A percentile compares a stretch with the other conserved stretches of the same genome.
Evolutionary conservation across 2,797 vertebrate genomes (phyloP).

Genomic region (Melanotaenia nigrans): DNA sequence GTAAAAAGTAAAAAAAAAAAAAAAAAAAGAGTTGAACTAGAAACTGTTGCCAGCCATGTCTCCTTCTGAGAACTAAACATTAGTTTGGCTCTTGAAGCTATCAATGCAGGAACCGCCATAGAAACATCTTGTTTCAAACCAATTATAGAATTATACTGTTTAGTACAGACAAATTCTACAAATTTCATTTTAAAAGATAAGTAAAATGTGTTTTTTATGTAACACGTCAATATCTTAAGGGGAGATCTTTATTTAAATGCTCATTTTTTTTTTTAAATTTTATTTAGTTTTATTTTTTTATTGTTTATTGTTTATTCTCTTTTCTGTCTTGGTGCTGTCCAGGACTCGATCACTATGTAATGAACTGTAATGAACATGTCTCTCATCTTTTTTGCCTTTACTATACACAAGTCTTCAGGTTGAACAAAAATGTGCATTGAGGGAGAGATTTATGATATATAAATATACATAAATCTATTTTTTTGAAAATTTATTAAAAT

Average conservation of each 20-base stretch:
- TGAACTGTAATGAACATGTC: conserved; percentile 79
- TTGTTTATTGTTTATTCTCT: conserved; percentile 78
- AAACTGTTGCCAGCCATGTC: conserved; percentile 87
- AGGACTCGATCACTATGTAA: conserved; percentile 88
- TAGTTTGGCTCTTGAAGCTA: conserved; percentile 83
- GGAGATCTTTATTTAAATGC: conserved; percentile 91
- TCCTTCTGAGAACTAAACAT: conserved; percentile 85
- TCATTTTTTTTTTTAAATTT: conserved; percentile 43
- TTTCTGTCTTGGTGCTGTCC: conserved; percentile 89
- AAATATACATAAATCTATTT: too few relatives aligned
- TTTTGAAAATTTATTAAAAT: too few relatives aligned
- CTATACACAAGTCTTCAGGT: conserved; percentile 97
- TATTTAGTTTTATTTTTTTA: conserved; percentile 24
- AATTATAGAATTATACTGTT: conserved; percentile 88
- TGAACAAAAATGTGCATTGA: conserved; percentile 90
- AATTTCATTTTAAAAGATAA: conserved; percentile 85
- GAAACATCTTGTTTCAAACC: conserved; percentile 88
- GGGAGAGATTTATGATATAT: conserved; percentile 94
- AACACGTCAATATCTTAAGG: conserved; percentile 91
- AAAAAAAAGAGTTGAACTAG: conserved; percentile 45
- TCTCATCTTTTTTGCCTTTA: conserved; percentile 94
- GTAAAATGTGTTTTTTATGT: conserved; percentile 83
- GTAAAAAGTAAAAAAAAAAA: conserved; percentile 47
- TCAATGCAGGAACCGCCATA: conserved; percentile 93
- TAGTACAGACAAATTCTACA: conserved; percentile 85